These are phyloP conservation scores for Tragelaphus eurycerus DNA, from an alignment of 2,797 vertebrate species.

Conservation along the genomic window DNA sequence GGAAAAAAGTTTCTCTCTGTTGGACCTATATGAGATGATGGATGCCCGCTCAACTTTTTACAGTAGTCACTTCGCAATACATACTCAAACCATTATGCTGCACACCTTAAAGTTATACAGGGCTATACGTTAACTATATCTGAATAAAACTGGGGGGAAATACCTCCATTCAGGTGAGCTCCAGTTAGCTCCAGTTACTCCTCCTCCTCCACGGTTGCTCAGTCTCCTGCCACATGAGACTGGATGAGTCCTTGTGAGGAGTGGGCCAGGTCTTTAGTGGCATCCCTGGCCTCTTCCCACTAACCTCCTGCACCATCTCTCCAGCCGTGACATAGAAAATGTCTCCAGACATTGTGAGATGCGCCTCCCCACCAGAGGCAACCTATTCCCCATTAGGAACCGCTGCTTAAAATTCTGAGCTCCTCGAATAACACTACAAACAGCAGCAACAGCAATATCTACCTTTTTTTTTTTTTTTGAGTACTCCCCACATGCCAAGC, in stretches of 20 bases:
- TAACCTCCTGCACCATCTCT: neutral
- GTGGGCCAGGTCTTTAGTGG: neutral
- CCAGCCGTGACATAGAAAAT: neutral
- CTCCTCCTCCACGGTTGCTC: neutral
- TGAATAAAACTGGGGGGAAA: neutral
- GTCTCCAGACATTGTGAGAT: neutral
- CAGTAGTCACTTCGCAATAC: neutral
- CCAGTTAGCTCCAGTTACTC: neutral
- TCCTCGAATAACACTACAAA: neutral
- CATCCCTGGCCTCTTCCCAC: neutral
- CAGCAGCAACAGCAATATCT: neutral
- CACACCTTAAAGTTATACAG: neutral
- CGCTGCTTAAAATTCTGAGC: neutral
- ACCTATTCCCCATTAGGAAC: neutral
- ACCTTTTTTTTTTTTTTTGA: neutral
- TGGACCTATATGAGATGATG: neutral
- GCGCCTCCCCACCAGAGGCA: too few relatives aligned
- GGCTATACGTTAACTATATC: neutral
- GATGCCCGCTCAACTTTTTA: neutral
- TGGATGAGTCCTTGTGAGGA: neutral
- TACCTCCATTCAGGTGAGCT: neutral
- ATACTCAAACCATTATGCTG: neutral
- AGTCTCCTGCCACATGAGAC: neutral
- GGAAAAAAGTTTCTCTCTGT: neutral
- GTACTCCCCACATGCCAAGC: neutral